Evolutionary conservation across 2,113 vertebrate genomes (phyloP).

Genomic region (Pterocles burchelli): DNA sequence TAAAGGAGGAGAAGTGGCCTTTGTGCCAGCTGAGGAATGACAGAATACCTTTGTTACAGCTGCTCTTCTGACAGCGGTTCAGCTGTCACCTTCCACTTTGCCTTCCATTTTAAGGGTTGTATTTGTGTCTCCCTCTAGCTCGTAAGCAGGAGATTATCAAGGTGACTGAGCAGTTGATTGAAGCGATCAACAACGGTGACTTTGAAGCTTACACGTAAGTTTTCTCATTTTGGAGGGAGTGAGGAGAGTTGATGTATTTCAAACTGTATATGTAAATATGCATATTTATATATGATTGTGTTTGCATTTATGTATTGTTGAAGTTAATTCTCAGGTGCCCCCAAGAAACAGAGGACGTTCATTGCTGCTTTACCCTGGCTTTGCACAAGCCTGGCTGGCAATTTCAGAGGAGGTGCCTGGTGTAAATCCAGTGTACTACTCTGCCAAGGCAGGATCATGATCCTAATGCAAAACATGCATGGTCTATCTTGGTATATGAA

Average conservation of each 20-base stretch:
- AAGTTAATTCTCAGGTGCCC: background rate
- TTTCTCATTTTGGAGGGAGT: background rate
- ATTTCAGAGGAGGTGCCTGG: background rate
- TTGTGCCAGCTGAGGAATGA: background rate
- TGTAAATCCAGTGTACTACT: background rate
- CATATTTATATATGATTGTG: rapidly evolving
- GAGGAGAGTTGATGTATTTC: background rate
- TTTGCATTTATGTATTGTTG: background rate
- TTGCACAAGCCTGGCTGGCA: background rate
- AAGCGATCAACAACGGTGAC: slow-evolving; percentile 98
- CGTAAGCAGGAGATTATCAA: slow-evolving; percentile 99
- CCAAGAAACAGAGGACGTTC: background rate
- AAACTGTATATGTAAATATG: background rate
- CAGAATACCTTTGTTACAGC: background rate
- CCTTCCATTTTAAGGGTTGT: background rate
- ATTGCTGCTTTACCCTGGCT: background rate
- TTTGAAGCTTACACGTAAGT: slow-evolving; percentile 99
- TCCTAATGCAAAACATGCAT: background rate
- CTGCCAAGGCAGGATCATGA: background rate
- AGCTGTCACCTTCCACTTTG: background rate
- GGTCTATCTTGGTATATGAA: background rate
- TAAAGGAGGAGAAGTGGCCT: background rate
- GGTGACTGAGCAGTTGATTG: slow-evolving; percentile 96
- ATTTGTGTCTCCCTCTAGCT: slow-evolving; percentile 73
- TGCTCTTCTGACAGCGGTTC: background rate